A percentile compares a stretch with the other conserved stretches of the same genome.
Evolutionary conservation across 2,888 invertebrate species (phyloP).

Genomic region (Drosophila setosimentum): DNA sequence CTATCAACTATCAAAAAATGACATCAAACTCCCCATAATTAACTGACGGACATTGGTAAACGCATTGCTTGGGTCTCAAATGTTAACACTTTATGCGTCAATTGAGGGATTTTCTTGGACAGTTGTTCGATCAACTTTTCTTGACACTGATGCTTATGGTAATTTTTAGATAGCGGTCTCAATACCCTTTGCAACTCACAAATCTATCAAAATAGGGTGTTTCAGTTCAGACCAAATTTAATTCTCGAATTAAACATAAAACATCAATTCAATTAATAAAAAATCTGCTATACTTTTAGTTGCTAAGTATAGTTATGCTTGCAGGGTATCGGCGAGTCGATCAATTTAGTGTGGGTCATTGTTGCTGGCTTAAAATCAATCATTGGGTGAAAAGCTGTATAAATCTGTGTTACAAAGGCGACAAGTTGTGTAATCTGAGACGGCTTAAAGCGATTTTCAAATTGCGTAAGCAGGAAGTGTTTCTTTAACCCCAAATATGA

Average conservation of each 20-base stretch:
- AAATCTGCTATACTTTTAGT: not conserved
- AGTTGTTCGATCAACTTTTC: conserved; percentile 29
- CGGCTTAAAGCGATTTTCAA: conserved; percentile 30
- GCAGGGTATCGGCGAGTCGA: not conserved
- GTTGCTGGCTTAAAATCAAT: conserved; percentile 55
- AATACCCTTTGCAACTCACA: conserved; percentile 9
- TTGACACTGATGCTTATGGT: conserved; percentile 55
- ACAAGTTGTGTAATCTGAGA: conserved; percentile 72
- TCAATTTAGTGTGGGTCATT: fast-evolving
- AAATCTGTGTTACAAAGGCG: conserved; percentile 48
- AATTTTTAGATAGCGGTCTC: conserved; percentile 41
- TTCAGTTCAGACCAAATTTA: not conserved
- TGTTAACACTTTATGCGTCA: conserved; percentile 51
- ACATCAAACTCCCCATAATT: conserved; percentile 56
- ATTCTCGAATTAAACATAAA: not conserved
- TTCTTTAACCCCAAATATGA: conserved; percentile 16
- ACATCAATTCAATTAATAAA: not conserved
- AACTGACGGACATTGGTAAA: conserved; percentile 45
- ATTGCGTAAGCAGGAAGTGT: conserved; percentile 50
- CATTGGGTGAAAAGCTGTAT: conserved; percentile 50
- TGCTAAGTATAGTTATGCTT: not conserved
- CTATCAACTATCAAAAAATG: conserved; percentile 53
- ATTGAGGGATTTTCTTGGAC: conserved; percentile 55
- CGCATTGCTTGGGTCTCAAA: conserved; percentile 1
- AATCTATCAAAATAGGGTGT: not conserved